These are phyloP conservation scores for Ailuropoda melanoleuca DNA, from an alignment of 2,113 vertebrate species.

Conservation along the genomic window DNA sequence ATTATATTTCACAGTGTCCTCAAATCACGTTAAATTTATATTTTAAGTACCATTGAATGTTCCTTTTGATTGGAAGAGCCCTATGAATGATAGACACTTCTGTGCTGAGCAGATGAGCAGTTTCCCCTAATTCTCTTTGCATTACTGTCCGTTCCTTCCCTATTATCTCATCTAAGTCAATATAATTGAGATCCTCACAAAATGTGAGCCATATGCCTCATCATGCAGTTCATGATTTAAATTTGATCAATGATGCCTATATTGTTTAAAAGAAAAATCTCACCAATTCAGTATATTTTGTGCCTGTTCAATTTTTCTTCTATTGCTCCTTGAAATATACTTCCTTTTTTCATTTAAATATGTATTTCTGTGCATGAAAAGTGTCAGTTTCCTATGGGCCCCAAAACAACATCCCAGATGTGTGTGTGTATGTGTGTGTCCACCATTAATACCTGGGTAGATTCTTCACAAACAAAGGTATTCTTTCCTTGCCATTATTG, in stretches of 20 bases:
- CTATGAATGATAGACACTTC: conserved; percentile 45
- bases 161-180: conserved; percentile 6
- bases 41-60: conserved; percentile 51
- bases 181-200: neutral
- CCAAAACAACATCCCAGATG: neutral
- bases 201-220: neutral
- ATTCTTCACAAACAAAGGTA: neutral
- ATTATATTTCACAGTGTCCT: conserved; percentile 59
- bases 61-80: conserved; percentile 52
- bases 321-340: neutral
- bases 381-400: neutral
- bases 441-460: neutral
- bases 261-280: neutral
- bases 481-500: neutral
- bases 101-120: conserved; percentile 4
- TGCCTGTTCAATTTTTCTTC: neutral
- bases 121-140: conserved; percentile 16
- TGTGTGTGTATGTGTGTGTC: neutral
- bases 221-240: neutral
- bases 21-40: conserved; percentile 51
- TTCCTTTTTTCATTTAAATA: neutral
- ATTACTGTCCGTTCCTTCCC: neutral
- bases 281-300: neutral
- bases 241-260: neutral
- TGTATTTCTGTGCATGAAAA: neutral